phyloP scores from a whole-genome alignment of 2,113 vertebrate species.

The Coptodon bakossiorum region DNA sequence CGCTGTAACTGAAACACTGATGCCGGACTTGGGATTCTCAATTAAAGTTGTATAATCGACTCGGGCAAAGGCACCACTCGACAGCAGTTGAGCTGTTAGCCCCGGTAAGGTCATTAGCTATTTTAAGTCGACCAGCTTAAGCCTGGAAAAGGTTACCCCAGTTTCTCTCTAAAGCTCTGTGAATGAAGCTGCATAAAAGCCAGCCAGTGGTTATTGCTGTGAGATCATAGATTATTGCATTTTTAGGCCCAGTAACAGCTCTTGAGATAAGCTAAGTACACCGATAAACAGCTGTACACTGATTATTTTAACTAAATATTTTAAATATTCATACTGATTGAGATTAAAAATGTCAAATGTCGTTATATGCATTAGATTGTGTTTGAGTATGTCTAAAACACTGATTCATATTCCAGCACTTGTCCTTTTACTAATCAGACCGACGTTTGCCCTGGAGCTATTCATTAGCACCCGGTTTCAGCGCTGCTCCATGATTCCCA shows the following conservation, averaged over 20 bases:
- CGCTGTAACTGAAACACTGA: neutral
- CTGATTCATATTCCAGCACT: neutral
- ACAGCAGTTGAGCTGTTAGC: neutral
- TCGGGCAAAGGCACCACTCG: neutral
- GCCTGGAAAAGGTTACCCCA: neutral
- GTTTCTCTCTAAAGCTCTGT: neutral
- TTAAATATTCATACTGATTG: neutral
- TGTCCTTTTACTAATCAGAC: neutral
- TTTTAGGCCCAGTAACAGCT: neutral
- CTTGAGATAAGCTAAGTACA: neutral
- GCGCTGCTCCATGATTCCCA: neutral
- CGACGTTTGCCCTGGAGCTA: neutral
- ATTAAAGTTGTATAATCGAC: neutral
- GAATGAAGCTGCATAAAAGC: neutral
- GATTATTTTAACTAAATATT: neutral
- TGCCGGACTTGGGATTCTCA: neutral
- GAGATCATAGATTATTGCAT: neutral
- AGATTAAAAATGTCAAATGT: neutral
- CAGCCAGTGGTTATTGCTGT: neutral
- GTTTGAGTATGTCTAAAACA: neutral
- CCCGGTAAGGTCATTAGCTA: neutral
- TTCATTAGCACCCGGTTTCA: neutral
- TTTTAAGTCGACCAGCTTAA: neutral
- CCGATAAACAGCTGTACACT: neutral
- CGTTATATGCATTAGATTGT: neutral